Conservation (phyloP, 2,888 invertebrate species). For the Athrips mouffetella region DNA sequence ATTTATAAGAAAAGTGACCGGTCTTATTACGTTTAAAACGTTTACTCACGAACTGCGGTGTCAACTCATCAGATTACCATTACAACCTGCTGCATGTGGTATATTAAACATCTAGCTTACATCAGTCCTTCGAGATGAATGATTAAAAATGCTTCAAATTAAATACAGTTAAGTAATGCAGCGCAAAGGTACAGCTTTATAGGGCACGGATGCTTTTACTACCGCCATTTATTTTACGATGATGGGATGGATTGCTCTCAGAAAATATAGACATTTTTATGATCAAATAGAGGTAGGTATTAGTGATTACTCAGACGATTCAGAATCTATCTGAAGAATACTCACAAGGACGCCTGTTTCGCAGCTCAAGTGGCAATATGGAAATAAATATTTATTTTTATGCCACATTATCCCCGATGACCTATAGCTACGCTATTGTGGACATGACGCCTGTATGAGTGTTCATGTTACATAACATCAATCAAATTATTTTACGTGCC, state of each 20-base stretch:
- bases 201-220: constrained; percentile 51
- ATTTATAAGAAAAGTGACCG: no score
- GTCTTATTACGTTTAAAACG: no score
- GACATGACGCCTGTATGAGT: no score
- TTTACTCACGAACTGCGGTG: no score
- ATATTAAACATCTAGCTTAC: no score
- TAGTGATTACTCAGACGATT: constrained; percentile 41
- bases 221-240: constrained; percentile 59
- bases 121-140: no score
- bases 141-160: constrained; percentile 1
- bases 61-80: no score
- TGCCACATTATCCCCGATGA: no score
- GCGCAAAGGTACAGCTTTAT: constrained; percentile 40
- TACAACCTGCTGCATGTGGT: background rate
- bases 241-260: constrained; percentile 56
- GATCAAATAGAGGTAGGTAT: constrained; percentile 44
- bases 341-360: constrained; percentile 28
- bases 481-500: no score
- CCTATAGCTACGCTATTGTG: no score
- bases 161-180: constrained; percentile 29
- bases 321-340: constrained; percentile 29
- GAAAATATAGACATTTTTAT: constrained; percentile 65
- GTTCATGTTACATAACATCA: no score
- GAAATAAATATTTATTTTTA: no score
- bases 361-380: constrained; percentile 23